Conservation (phyloP, 2,113 vertebrate species). For the Galbula dea region DNA sequence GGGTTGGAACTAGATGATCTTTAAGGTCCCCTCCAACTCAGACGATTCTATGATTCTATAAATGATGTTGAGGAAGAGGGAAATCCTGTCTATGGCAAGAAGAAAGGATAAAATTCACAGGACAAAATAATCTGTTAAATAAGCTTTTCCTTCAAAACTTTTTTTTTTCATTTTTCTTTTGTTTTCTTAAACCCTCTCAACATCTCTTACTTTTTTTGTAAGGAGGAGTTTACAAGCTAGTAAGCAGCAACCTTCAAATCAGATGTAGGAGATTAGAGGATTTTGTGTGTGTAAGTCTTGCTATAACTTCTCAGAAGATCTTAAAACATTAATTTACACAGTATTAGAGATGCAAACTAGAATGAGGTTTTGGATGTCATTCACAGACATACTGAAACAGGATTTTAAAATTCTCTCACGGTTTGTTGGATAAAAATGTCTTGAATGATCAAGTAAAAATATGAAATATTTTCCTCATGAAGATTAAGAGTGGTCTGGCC, state of each 20-base stretch:
- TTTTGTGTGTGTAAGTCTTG: not conserved
- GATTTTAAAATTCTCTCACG: not conserved
- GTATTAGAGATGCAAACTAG: not conserved
- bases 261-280: not conserved
- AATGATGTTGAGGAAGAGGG: not conserved
- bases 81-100: not conserved
- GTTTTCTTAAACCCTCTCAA: not conserved
- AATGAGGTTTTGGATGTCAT: not conserved
- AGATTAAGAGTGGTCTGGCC: not conserved
- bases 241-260: not conserved
- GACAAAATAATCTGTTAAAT: not conserved
- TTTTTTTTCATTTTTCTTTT: not conserved
- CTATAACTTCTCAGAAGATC: not conserved
- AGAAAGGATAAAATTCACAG: not conserved
- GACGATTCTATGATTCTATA: no score
- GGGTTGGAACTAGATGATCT: no score
- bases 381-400: not conserved
- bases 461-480: not conserved
- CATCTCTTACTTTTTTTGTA: not conserved
- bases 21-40: no score
- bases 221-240: not conserved
- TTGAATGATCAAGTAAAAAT: not conserved
- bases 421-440: not conserved
- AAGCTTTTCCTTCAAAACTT: not conserved
- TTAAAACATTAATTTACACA: not conserved